Conservation (phyloP, 2,113 vertebrate genomes). For the Stegostoma tigrinum region DNA sequence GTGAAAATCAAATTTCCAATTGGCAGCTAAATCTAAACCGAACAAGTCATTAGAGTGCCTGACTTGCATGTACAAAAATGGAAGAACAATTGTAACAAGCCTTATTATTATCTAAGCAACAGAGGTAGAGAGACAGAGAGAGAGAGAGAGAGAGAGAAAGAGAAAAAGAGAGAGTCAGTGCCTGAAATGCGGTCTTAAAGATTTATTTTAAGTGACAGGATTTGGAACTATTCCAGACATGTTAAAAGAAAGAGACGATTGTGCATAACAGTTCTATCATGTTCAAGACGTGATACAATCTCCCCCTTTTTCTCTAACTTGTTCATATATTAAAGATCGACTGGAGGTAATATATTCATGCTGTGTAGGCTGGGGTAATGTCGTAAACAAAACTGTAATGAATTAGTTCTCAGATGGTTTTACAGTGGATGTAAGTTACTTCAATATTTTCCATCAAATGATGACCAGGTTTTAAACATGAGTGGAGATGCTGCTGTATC, state of each 20-base stretch:
- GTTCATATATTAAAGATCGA: not conserved
- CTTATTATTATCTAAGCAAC: slow-evolving; percentile 1
- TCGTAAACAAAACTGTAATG: not conserved
- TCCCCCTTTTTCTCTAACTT: not conserved
- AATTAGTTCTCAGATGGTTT: not conserved
- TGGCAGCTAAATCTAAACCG: not conserved
- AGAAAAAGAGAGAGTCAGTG: not conserved
- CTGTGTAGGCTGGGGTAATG: not conserved
- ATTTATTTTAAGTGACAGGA: not conserved
- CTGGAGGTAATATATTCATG: not conserved
- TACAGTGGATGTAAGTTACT: not conserved
- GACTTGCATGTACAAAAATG: not conserved
- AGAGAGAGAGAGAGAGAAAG: not conserved
- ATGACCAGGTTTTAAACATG: not conserved
- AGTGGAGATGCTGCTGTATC: not conserved
- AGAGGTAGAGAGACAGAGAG: not conserved
- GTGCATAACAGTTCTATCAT: not conserved
- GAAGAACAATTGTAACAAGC: not conserved
- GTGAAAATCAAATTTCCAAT: not conserved
- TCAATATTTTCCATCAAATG: not conserved
- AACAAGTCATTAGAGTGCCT: not conserved
- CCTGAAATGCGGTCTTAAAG: not conserved
- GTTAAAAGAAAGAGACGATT: not conserved
- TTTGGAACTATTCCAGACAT: not conserved
- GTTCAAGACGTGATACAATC: not conserved